These are phyloP conservation scores for Acanthiza pusilla DNA, from an alignment of 2,797 vertebrate genomes.

Conservation along the genomic window DNA sequence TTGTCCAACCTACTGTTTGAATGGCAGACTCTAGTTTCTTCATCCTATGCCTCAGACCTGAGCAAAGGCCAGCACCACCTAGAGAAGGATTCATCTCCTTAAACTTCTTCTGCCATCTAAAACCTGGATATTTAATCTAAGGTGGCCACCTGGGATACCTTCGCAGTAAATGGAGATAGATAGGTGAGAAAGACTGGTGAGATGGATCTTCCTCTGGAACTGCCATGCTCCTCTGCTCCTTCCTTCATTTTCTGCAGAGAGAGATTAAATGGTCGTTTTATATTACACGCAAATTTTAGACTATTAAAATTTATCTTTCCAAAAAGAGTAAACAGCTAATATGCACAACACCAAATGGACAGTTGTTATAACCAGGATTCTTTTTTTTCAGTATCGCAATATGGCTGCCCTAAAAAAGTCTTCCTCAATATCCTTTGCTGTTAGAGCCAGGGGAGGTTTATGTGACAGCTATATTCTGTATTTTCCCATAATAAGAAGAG, in stretches of 20 bases:
- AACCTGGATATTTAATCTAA: not conserved
- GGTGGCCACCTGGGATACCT: not conserved
- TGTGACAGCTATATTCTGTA: not conserved
- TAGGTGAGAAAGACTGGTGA: not conserved
- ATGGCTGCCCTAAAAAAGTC: not conserved
- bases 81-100: not conserved
- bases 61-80: not conserved
- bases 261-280: not conserved
- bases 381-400: not conserved
- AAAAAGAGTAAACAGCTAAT: not conserved
- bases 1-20: not conserved
- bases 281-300: not conserved
- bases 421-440: not conserved
- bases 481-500: conserved; percentile 1
- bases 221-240: not conserved
- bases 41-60: not conserved
- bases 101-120: not conserved
- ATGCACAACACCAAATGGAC: not conserved
- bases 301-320: not conserved
- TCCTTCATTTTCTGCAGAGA: not conserved
- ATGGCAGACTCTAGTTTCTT: not conserved
- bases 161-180: not conserved
- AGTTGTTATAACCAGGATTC: not conserved
- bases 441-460: not conserved
- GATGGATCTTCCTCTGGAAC: not conserved